phyloP scores from a whole-genome alignment of 2,888 invertebrate genomes.

The Erebia palarica region DNA sequence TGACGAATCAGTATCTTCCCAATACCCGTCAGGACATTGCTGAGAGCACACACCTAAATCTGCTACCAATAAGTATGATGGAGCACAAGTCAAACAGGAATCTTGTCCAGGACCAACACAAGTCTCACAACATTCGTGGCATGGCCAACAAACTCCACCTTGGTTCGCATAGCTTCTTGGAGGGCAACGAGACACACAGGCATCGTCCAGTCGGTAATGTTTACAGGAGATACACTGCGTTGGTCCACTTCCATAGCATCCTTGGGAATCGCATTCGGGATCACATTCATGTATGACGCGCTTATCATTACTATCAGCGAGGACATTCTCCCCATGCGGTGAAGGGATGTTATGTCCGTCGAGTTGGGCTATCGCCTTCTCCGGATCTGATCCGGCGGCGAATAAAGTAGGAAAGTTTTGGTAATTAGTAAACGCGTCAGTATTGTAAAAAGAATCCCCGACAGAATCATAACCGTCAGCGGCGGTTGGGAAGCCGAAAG shows the following conservation, averaged over 20 bases:
- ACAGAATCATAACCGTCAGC: constrained; percentile 84
- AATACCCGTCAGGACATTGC: constrained; percentile 95
- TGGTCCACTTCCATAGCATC: constrained; percentile 93
- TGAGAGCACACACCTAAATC: constrained; percentile 94
- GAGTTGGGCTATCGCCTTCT: constrained; percentile 88
- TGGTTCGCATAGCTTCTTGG: constrained; percentile 92
- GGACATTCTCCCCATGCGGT: constrained; percentile 82
- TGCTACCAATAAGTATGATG: constrained; percentile 90
- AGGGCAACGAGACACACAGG: constrained; percentile 92
- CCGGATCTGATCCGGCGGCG: constrained; percentile 89
- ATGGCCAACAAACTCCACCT: constrained; percentile 91
- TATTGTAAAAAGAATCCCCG: constrained; percentile 84
- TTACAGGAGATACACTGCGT: constrained; percentile 92
- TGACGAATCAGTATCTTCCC: constrained; percentile 88
- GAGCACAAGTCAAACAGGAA: constrained; percentile 92
- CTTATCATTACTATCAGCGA: constrained; percentile 84
- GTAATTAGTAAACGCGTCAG: constrained; percentile 87
- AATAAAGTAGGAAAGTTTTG: constrained; percentile 90
- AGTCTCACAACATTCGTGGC: constrained; percentile 94
- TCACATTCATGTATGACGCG: constrained; percentile 88
- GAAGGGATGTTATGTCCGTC: constrained; percentile 87
- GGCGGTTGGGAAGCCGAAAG: constrained; percentile 86
- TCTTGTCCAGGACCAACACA: constrained; percentile 94
- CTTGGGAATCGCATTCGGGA: constrained; percentile 92
- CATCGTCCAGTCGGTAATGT: constrained; percentile 90